Evolutionary conservation across 2,113 vertebrate species (phyloP).

Genomic region (Oxygymnocypris stewartii): DNA sequence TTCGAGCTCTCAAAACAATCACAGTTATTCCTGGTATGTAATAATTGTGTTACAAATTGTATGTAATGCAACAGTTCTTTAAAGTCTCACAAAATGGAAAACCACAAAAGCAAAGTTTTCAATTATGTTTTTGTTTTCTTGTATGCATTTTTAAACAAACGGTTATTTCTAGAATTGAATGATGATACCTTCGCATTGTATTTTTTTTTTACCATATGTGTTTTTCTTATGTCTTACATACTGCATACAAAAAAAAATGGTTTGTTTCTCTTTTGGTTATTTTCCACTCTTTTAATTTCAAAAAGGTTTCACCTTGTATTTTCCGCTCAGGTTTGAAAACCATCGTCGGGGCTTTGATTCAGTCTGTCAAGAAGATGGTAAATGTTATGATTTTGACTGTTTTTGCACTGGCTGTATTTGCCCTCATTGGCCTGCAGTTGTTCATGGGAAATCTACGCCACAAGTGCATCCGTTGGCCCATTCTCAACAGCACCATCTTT

Average conservation of each 20-base stretch:
- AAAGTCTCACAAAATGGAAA: background rate
- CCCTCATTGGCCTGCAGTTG: constrained; percentile 92
- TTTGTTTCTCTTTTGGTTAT: background rate
- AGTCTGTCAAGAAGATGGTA: constrained; percentile 96
- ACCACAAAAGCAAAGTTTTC: background rate
- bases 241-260: background rate
- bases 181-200: background rate
- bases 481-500: constrained; percentile 67
- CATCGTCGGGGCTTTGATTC: constrained; percentile 93
- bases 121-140: background rate
- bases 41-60: background rate
- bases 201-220: background rate
- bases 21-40: constrained; percentile 94
- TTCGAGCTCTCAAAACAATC: constrained; percentile 98
- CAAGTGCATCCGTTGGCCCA: constrained; percentile 94
- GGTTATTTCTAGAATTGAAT: background rate
- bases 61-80: background rate
- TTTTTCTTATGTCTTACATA: background rate
- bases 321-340: constrained; percentile 89
- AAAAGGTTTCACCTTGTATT: background rate
- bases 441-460: constrained; percentile 98
- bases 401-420: constrained; percentile 93
- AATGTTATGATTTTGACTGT: constrained; percentile 96
- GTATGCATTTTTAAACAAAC: background rate
- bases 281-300: background rate